Evolutionary conservation across 2,888 invertebrate genomes (phyloP).

Genomic region (Craniophora ligustri): DNA sequence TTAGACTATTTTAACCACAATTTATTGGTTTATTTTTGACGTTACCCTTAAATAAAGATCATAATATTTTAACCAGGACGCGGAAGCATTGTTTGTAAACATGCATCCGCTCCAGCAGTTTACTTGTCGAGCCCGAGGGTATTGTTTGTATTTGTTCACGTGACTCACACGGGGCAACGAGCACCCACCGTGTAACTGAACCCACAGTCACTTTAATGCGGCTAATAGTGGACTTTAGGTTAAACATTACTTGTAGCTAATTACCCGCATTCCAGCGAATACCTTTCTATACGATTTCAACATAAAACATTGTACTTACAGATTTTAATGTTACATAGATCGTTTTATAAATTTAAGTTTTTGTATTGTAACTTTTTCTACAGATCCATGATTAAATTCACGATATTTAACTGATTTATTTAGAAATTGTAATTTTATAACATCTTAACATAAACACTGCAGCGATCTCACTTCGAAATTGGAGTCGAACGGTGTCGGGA

Average conservation of each 20-base stretch:
- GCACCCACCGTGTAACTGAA: conserved; percentile 47
- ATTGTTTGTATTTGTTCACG: conserved; percentile 70
- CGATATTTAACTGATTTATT: no score
- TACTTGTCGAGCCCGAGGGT: conserved; percentile 58
- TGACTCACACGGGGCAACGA: conserved; percentile 60
- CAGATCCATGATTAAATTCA: no score
- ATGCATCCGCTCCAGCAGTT: conserved; percentile 61
- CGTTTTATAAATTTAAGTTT: no score
- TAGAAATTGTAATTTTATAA: no score
- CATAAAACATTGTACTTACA: background rate
- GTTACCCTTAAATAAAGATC: conserved; percentile 54
- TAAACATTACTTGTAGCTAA: conserved; percentile 30
- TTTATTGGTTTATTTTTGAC: conserved; percentile 48
- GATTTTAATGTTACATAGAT: no score
- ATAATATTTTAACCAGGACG: conserved; percentile 62
- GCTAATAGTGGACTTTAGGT: conserved; percentile 60
- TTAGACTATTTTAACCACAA: conserved; percentile 10
- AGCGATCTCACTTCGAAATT: conserved; percentile 43
- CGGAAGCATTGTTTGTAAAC: conserved; percentile 72
- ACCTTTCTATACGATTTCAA: conserved; percentile 24
- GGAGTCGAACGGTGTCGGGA: conserved; percentile 68
- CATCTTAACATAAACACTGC: conserved; percentile 9
- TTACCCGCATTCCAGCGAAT: conserved; percentile 12
- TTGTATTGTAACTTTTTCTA: no score
- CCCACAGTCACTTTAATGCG: conserved; percentile 50